Conservation (phyloP, 2,888 invertebrate species). For the Malthinus flaveolus region DNA sequence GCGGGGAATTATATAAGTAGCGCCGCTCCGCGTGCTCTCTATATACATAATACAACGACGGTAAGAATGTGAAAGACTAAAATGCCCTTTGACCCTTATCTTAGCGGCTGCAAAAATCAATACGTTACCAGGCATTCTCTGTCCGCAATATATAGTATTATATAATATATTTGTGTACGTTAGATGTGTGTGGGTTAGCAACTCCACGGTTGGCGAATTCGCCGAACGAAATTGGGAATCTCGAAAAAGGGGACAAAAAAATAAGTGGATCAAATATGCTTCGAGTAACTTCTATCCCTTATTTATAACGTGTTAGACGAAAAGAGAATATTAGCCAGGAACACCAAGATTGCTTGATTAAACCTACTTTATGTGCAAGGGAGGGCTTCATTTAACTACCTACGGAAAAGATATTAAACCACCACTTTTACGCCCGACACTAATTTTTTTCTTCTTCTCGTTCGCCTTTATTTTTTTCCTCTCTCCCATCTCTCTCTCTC, state of each 20-base stretch:
- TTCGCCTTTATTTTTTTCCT: background rate
- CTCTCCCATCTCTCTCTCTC: background rate
- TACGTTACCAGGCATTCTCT: slow-evolving; percentile 47
- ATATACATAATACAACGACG: background rate
- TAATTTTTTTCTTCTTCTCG: background rate
- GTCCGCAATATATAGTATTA: slow-evolving; percentile 40
- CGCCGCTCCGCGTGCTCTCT: background rate
- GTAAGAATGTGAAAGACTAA: slow-evolving; percentile 34
- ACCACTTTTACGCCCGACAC: slow-evolving; percentile 16
- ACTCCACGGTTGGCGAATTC: slow-evolving; percentile 42
- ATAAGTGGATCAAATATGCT: slow-evolving; percentile 33
- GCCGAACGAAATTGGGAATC: slow-evolving; percentile 32
- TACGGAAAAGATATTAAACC: slow-evolving; percentile 23
- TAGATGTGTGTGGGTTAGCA: slow-evolving; percentile 33
- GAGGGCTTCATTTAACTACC: slow-evolving; percentile 24
- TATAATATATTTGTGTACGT: no score
- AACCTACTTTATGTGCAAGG: slow-evolving; percentile 26
- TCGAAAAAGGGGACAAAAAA: slow-evolving; percentile 32
- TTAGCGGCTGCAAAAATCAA: slow-evolving; percentile 53
- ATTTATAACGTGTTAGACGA: slow-evolving; percentile 22
- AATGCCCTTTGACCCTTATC: slow-evolving; percentile 54
- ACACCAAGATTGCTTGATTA: slow-evolving; percentile 14
- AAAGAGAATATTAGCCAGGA: slow-evolving; percentile 20
- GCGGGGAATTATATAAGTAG: background rate
- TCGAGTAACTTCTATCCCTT: slow-evolving; percentile 27